Evolutionary conservation across 1,140 invertebrate species (phyloP).

Genomic region (Cyclargus thomasi): DNA sequence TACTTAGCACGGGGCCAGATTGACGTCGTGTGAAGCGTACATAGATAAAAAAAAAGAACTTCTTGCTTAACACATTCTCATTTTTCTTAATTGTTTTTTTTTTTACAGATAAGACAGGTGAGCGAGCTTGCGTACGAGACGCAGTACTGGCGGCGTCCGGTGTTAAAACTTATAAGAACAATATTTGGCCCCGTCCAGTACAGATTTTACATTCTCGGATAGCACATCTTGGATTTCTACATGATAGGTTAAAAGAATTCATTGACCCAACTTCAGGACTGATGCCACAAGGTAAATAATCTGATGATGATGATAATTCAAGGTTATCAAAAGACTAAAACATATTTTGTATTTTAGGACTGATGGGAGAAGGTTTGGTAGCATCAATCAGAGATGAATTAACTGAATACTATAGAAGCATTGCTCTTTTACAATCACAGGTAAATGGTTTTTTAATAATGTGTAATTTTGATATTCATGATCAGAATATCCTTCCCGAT

Average conservation of each 20-base stretch:
- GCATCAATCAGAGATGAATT: slow-evolving; percentile 90
- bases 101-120: slow-evolving; percentile 37
- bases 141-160: slow-evolving; percentile 64
- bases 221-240: slow-evolving; percentile 90
- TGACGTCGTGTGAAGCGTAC: no score
- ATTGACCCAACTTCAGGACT: slow-evolving; percentile 79
- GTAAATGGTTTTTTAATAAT: slow-evolving; percentile 59
- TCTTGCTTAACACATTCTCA: no score
- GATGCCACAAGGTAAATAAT: slow-evolving; percentile 66
- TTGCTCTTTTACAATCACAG: slow-evolving; percentile 91
- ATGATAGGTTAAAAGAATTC: slow-evolving; percentile 86
- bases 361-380: slow-evolving; percentile 90
- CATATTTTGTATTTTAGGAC: slow-evolving; percentile 74
- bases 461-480: background rate
- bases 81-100: no score
- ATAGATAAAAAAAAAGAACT: no score
- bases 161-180: slow-evolving; percentile 39
- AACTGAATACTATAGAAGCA: slow-evolving; percentile 89
- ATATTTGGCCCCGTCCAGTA: slow-evolving; percentile 57
- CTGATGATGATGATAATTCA: no score
- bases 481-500: no score
- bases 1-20: no score
- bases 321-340: background rate
- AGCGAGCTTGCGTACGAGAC: slow-evolving; percentile 52
- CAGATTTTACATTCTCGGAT: slow-evolving; percentile 81